Percentiles rank a stretch among this genome's conserved stretches.
phyloP scores from a whole-genome alignment of 2,113 vertebrate genomes.

The Sialia sialis region DNA sequence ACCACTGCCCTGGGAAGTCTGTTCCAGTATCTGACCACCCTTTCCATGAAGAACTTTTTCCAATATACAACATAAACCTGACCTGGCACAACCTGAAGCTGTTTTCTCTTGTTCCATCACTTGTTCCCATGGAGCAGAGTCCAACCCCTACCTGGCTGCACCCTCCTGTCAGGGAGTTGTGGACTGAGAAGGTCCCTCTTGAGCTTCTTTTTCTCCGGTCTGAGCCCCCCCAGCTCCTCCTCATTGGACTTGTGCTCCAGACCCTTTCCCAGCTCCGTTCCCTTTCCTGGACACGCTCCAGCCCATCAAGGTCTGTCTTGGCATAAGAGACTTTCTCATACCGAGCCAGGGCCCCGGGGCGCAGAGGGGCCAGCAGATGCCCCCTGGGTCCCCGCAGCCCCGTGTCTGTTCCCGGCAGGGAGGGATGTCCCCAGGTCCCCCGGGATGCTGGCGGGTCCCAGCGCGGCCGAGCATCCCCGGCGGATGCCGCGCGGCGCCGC shows the following conservation, averaged over 20 bases:
- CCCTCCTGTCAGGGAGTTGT: background rate
- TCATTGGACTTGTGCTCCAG: background rate
- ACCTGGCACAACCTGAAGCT: background rate
- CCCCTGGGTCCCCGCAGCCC: background rate
- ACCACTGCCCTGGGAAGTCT: background rate
- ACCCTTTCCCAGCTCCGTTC: background rate
- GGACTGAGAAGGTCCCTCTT: background rate
- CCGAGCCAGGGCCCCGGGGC: background rate
- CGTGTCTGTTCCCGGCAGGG: background rate
- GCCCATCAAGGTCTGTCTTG: no score
- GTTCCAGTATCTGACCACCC: background rate
- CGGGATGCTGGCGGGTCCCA: background rate
- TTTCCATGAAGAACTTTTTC: background rate
- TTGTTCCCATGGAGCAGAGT: background rate
- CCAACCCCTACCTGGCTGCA: fast-evolving
- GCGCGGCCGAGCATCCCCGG: background rate
- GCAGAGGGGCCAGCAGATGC: background rate
- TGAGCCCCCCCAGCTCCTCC: background rate
- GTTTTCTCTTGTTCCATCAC: background rate
- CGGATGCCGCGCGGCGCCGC: background rate
- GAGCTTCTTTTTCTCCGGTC: background rate
- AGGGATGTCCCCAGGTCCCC: background rate
- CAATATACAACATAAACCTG: background rate
- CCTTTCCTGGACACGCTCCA: background rate
- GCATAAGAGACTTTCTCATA: background rate